These are phyloP conservation scores for Andrena hattorfiana DNA, from an alignment of 2,888 invertebrate species.

Conservation along the genomic window DNA sequence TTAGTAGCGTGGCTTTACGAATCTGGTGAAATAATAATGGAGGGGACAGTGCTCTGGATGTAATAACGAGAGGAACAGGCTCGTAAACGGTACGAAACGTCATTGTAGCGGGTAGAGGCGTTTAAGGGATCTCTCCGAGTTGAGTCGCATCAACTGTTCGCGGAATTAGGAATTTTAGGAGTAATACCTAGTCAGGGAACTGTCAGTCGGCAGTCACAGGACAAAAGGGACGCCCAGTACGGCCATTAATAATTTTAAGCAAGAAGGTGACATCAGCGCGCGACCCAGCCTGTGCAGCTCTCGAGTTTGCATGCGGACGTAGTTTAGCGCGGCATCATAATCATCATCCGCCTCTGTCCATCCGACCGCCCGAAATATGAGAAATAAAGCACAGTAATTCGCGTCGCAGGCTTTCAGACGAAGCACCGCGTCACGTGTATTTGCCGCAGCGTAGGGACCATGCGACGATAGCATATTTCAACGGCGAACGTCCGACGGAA, in stretches of 20 bases:
- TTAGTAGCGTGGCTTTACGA: not conserved
- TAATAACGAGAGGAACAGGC: not conserved
- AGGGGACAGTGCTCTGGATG: not conserved
- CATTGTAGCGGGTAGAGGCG: no score
- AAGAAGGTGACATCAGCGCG: not conserved
- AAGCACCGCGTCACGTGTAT: not conserved
- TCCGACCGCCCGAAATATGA: not conserved
- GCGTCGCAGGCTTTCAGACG: not conserved
- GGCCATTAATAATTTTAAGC: constrained; percentile 22
- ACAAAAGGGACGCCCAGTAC: not conserved
- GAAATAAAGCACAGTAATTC: constrained; percentile 23
- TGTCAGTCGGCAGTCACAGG: not conserved
- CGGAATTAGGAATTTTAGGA: no score
- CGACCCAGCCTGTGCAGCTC: not conserved
- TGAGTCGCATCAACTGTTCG: no score
- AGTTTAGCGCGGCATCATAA: constrained; percentile 15
- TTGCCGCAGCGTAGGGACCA: not conserved
- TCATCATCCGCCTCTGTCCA: constrained; percentile 20
- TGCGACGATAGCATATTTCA: not conserved
- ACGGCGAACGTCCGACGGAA: not conserved
- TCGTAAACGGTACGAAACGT: not conserved
- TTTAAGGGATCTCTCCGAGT: no score
- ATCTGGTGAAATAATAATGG: not conserved
- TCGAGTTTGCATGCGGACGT: not conserved
- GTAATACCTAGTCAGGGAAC: no score